These are phyloP conservation scores for Zaprionus lachaisei DNA, from an alignment of 1,140 invertebrate species.

Conservation along the genomic window DNA sequence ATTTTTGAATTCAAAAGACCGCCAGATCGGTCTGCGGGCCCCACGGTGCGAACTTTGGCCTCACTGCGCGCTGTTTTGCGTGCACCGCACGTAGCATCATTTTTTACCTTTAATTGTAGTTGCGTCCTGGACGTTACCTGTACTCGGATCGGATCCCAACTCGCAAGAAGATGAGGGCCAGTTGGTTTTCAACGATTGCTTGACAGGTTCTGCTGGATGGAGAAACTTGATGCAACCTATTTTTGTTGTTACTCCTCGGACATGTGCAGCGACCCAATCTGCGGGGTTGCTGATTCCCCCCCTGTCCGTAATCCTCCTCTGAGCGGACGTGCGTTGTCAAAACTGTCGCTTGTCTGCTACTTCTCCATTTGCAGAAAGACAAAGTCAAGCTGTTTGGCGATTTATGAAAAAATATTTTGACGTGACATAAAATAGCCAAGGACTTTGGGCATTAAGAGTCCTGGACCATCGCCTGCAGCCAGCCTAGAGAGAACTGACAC, in stretches of 20 bases:
- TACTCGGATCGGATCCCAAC: background rate
- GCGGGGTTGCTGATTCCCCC: background rate
- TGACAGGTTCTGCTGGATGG: background rate
- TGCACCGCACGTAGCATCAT: constrained; percentile 75
- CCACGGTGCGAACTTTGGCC: constrained; percentile 15
- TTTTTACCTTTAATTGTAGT: constrained; percentile 79
- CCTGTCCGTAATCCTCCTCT: background rate
- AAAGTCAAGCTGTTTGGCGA: constrained; percentile 63
- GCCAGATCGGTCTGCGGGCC: too few relatives aligned
- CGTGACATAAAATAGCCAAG: constrained; percentile 69
- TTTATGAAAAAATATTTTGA: constrained; percentile 71
- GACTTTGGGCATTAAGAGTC: constrained; percentile 44
- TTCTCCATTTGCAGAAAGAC: constrained; percentile 36
- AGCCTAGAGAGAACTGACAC: constrained; percentile 25
- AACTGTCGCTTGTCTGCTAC: constrained; percentile 58
- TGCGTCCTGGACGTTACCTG: background rate
- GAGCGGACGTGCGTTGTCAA: constrained; percentile 74
- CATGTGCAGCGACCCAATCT: background rate
- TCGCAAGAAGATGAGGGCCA: background rate
- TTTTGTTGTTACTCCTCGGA: background rate
- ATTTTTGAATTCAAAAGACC: too few relatives aligned
- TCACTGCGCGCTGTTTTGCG: constrained; percentile 49
- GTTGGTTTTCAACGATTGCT: background rate
- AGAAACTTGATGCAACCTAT: background rate
- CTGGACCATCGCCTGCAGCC: constrained; percentile 1